Percentiles rank a stretch among this genome's conserved stretches.
Evolutionary conservation across 1,140 invertebrate genomes (phyloP).

Genomic region (Trichomalopsis sarcophagae): DNA sequence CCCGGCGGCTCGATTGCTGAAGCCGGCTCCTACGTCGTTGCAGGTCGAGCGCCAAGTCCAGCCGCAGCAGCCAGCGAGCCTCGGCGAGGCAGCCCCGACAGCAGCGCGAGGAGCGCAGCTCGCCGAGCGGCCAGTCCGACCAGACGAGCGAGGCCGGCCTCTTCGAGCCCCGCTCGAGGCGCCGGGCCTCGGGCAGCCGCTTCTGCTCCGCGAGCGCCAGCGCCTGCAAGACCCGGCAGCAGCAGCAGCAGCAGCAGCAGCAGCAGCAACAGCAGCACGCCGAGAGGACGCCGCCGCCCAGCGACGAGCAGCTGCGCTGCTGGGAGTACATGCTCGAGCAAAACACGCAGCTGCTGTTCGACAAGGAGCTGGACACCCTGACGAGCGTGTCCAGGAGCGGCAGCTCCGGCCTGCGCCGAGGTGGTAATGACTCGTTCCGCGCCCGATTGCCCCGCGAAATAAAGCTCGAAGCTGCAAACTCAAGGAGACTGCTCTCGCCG

Average conservation of each 20-base stretch:
- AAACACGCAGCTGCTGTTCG: slow-evolving; percentile 90
- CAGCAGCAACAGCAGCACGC: slow-evolving; percentile 50
- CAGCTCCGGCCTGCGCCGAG: slow-evolving; percentile 23
- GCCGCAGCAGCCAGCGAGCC: slow-evolving; percentile 27
- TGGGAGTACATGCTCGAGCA: slow-evolving; percentile 96
- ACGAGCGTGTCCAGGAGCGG: slow-evolving; percentile 68
- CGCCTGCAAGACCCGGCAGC: slow-evolving; percentile 66
- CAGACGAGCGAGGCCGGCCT: slow-evolving; percentile 78
- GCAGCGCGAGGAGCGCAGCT: slow-evolving; percentile 79
- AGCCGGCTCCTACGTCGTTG: no score
- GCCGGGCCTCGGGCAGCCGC: slow-evolving; percentile 68
- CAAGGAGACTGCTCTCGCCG: not conserved
- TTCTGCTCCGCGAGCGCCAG: slow-evolving; percentile 65
- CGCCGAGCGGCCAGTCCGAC: slow-evolving; percentile 89
- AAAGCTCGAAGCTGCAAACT: not conserved
- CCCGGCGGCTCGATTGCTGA: no score
- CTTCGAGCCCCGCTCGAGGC: slow-evolving; percentile 69
- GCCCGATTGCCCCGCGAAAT: no score
- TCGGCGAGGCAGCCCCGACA: not conserved
- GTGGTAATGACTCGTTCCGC: slow-evolving; percentile 1
- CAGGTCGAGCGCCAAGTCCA: slow-evolving; percentile 48
- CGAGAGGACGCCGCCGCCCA: slow-evolving; percentile 77
- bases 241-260: slow-evolving; percentile 39
- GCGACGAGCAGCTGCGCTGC: slow-evolving; percentile 92
- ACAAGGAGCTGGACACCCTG: slow-evolving; percentile 90